Evolutionary conservation across 1,140 invertebrate genomes (phyloP).

Genomic region (Pseudomyrmex flavicornis): DNA sequence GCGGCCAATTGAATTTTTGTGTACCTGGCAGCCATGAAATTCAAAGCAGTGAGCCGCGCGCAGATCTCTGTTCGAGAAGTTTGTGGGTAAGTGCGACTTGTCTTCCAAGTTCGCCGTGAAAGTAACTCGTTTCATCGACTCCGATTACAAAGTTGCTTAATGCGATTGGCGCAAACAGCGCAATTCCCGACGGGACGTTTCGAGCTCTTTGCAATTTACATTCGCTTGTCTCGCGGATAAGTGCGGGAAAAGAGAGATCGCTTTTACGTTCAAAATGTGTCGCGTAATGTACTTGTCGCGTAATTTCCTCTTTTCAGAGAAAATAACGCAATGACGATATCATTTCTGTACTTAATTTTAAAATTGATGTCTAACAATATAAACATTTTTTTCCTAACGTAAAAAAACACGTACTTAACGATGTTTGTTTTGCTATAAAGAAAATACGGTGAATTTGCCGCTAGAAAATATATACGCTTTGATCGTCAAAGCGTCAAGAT

Average conservation of each 20-base stretch:
- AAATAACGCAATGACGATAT: not conserved
- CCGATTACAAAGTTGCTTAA: conserved; percentile 61
- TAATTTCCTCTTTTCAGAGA: conserved; percentile 5
- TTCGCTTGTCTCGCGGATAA: conserved; percentile 52
- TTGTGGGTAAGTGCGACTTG: conserved; percentile 44
- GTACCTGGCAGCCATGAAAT: conserved; percentile 19
- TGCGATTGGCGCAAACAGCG: conserved; percentile 58
- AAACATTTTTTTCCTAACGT: not conserved
- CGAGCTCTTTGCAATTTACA: conserved; percentile 56
- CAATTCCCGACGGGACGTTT: conserved; percentile 42
- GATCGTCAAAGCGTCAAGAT: not conserved
- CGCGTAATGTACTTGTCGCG: not conserved
- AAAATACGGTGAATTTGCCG: not conserved
- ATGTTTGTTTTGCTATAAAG: not conserved
- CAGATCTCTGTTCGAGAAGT: conserved; percentile 36
- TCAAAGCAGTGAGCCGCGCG: not conserved
- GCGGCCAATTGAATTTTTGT: conserved; percentile 48
- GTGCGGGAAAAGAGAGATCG: not conserved
- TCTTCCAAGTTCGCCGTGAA: conserved; percentile 36
- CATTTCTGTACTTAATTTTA: not conserved
- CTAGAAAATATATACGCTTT: not conserved
- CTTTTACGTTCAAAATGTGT: not conserved
- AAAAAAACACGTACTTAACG: not conserved
- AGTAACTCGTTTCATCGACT: conserved; percentile 58
- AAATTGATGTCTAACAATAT: not conserved